Evolutionary conservation across 2,113 vertebrate species (phyloP).

Genomic region (Catharus minimus): DNA sequence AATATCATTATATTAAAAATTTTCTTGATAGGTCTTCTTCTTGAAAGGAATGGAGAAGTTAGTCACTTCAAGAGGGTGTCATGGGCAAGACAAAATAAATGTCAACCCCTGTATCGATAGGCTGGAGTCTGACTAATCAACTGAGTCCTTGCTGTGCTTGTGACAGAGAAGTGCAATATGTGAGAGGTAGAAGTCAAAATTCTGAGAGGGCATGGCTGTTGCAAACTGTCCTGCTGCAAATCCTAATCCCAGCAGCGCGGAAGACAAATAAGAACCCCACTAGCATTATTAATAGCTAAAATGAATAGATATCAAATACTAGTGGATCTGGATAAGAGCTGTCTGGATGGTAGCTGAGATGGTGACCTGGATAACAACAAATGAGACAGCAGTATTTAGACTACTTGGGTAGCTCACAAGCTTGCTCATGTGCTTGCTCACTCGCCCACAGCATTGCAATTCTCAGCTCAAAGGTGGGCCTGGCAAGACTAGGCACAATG

Average conservation of each 20-base stretch:
- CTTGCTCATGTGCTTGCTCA: not conserved
- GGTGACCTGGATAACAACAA: not conserved
- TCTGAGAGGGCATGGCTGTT: not conserved
- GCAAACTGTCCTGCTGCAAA: not conserved
- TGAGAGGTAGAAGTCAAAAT: not conserved
- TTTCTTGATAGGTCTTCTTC: not conserved
- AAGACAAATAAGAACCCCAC: not conserved
- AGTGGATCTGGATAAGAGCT: not conserved
- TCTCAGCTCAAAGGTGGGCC: not conserved
- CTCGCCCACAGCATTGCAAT: not conserved
- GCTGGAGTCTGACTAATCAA: not conserved
- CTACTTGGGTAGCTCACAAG: not conserved
- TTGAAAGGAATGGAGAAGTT: not conserved
- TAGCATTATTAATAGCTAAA: not conserved
- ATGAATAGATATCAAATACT: not conserved
- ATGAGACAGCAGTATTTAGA: not conserved
- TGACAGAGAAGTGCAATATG: not conserved
- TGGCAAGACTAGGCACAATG: not conserved
- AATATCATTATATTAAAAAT: not conserved
- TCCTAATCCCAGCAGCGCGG: not conserved
- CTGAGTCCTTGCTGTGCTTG: not conserved
- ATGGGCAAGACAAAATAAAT: not conserved
- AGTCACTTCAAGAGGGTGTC: not conserved
- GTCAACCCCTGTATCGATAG: not conserved
- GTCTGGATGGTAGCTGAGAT: no score